Conservation (phyloP, 2,797 vertebrate genomes). For the Nannoperca obscura region DNA sequence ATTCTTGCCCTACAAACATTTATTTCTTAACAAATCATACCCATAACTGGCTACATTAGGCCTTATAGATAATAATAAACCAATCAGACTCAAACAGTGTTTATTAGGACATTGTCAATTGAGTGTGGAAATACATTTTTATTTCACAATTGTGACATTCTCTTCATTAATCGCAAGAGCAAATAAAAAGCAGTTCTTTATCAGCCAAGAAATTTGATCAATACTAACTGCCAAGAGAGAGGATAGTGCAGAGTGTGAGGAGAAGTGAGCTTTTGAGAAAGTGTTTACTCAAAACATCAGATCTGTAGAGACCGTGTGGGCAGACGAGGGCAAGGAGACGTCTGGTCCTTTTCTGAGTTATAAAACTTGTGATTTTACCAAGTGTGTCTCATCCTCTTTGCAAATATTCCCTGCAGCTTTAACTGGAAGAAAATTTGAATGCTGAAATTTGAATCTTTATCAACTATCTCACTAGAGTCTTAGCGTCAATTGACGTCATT, state of each 20-base stretch:
- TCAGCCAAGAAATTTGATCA: not conserved
- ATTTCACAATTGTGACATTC: constrained; percentile 30
- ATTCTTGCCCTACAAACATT: too few relatives aligned
- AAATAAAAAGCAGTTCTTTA: constrained; percentile 11
- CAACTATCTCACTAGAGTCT: not conserved
- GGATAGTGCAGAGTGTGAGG: not conserved
- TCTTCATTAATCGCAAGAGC: constrained; percentile 21
- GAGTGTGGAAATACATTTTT: constrained; percentile 10
- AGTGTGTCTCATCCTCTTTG: constrained; percentile 11
- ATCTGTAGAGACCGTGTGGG: not conserved
- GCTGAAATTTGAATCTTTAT: too few relatives aligned
- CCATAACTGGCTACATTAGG: not conserved
- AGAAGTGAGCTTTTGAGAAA: too few relatives aligned
- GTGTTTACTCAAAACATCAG: not conserved
- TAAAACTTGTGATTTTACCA: constrained; percentile 27
- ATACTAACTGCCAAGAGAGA: not conserved
- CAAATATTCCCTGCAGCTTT: not conserved
- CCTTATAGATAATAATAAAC: not conserved
- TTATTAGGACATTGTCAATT: constrained; percentile 31
- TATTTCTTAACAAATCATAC: too few relatives aligned
- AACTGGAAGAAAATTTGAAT: constrained; percentile 22
- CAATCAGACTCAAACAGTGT: not conserved
- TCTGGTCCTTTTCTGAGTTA: not conserved
- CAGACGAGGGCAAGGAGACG: not conserved
- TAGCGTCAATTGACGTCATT: constrained; percentile 23